Evolutionary conservation across 2,113 vertebrate species (phyloP).

Genomic region (Trogon surrucura): DNA sequence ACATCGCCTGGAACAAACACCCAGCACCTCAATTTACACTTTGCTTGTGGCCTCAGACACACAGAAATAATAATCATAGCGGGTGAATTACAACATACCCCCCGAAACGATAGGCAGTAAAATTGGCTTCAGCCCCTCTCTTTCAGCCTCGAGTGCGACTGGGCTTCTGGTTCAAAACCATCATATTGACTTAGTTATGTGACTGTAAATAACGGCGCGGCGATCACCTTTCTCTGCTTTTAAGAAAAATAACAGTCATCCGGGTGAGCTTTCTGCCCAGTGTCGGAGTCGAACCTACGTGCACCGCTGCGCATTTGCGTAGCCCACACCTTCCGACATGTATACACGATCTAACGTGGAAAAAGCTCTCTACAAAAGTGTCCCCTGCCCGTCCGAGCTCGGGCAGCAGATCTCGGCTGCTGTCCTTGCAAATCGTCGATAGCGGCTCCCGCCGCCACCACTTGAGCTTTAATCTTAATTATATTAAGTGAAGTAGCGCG

Average conservation of each 20-base stretch:
- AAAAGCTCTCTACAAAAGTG: background rate
- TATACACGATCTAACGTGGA: background rate
- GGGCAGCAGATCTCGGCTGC: background rate
- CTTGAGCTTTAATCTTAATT: constrained; percentile 79
- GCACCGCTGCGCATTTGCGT: background rate
- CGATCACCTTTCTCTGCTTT: background rate
- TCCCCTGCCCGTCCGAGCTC: background rate
- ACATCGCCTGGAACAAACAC: background rate
- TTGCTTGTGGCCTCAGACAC: background rate
- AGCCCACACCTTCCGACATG: background rate
- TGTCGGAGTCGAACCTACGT: background rate
- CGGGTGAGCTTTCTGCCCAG: background rate
- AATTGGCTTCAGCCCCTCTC: background rate
- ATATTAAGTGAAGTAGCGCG: constrained; percentile 74
- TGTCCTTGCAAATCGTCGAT: constrained; percentile 19
- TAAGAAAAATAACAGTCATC: background rate
- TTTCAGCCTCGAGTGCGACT: background rate
- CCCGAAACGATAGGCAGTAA: background rate
- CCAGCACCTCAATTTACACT: background rate
- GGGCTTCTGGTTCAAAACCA: background rate
- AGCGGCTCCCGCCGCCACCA: constrained; percentile 40
- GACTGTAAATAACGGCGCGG: constrained; percentile 18
- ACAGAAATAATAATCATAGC: background rate
- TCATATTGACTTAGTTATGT: constrained; percentile 21
- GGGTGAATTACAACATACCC: background rate